Evolutionary conservation across 2,113 vertebrate genomes (phyloP).

Genomic region (Lethenteron camtschaticum): DNA sequence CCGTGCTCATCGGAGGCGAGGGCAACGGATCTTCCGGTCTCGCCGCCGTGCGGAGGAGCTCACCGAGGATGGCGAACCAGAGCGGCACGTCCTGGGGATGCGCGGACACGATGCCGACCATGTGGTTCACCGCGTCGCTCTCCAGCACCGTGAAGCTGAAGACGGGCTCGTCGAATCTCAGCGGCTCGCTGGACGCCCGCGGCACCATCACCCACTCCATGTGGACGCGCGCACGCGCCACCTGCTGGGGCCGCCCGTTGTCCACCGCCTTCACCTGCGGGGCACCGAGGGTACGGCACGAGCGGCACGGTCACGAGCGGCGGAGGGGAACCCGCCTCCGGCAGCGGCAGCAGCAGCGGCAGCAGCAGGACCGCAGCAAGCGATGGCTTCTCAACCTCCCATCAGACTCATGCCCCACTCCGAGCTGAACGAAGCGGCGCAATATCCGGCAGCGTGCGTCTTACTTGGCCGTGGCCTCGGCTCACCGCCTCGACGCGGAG

Average conservation of each 20-base stretch:
- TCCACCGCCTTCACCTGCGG: constrained; percentile 76
- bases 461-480: too few species aligned
- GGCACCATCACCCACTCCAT: constrained; percentile 84
- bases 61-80: constrained; percentile 90
- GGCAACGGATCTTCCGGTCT: not conserved
- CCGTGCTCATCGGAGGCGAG: not conserved
- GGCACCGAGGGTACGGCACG: not conserved
- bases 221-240: constrained; percentile 61
- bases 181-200: constrained; percentile 18
- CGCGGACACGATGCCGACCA: constrained; percentile 74
- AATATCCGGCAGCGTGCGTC: too few species aligned
- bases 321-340: too few species aligned
- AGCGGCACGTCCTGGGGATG: constrained; percentile 45
- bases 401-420: too few species aligned
- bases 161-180: constrained; percentile 59
- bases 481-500: too few species aligned
- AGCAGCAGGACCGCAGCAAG: too few species aligned
- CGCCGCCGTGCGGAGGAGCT: constrained; percentile 16
- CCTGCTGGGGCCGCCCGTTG: constrained; percentile 81
- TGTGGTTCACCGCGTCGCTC: constrained; percentile 63
- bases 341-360: too few species aligned
- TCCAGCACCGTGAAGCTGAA: constrained; percentile 96
- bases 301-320: too few species aligned
- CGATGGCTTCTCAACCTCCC: too few species aligned
- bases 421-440: too few species aligned